Percentiles rank a stretch among this genome's conserved stretches.
Evolutionary conservation across 2,113 vertebrate genomes (phyloP).

Genomic region (Camarhynchus parvulus): DNA sequence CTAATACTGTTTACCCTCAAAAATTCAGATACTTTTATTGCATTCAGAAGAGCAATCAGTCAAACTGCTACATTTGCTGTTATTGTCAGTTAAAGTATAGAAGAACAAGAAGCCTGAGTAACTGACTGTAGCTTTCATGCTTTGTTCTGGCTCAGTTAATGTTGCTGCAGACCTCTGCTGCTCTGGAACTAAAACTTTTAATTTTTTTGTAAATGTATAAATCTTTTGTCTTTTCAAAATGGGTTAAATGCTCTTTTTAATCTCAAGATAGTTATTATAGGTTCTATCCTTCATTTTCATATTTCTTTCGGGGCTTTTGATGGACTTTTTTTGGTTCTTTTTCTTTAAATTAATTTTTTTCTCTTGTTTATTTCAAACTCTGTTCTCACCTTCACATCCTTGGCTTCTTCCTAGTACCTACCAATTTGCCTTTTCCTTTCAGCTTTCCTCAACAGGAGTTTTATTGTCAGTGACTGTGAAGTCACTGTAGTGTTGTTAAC

Average conservation of each 20-base stretch:
- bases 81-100: not conserved
- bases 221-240: not conserved
- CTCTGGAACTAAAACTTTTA: not conserved
- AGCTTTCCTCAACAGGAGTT: not conserved
- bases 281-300: not conserved
- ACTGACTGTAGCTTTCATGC: not conserved
- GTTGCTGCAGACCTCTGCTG: not conserved
- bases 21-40: not conserved
- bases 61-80: not conserved
- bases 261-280: not conserved
- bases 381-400: not conserved
- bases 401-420: not conserved
- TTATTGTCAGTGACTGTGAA: not conserved
- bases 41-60: not conserved
- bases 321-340: not conserved
- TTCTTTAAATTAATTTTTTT: not conserved
- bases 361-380: not conserved
- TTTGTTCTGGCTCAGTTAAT: not conserved
- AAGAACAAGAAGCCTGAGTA: not conserved
- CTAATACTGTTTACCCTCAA: not conserved
- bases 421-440: not conserved
- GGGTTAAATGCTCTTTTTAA: rapidly evolving
- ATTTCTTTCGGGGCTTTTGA: not conserved
- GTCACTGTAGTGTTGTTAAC: not conserved
- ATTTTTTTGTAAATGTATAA: not conserved